Base-by-base conservation (phyloP, 2,888 invertebrate species). In the Leucania comma region DNA sequence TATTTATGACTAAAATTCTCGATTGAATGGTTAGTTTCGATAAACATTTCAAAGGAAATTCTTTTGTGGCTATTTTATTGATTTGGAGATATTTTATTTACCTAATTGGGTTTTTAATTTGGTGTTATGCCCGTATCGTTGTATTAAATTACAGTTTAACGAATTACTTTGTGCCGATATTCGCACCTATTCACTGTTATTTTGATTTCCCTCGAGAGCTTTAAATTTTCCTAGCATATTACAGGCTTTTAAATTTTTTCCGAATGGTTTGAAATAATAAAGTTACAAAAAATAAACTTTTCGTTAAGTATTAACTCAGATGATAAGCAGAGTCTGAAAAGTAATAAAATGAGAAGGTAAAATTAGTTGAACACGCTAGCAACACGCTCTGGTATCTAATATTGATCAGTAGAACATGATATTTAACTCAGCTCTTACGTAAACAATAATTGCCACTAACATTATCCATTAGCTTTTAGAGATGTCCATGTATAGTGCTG, bases 381-480 rank as follows among this genome's bases (percentile, higher is more conserved):
- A 72, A 65, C 61, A 56, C 61, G 29, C 29, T 61, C 26, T 60
- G 59, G 35, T 64, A 67, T 59, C 51, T 54, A 76, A 68, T 83
- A 68, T 71, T 68, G 53, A 75, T 81, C 62, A 63, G 64, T 59
- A 69, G 51, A 66, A 73, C 68, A 72, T 58, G 56, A 68, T 79
- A 83, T 68, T 78, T 75, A 71, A 72, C 71, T 76, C 64, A 57
- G 61, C 75, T 78, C 68, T 77, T 72, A 75, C 32, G 78, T 76
- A 74, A 85, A 83, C 73, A 80, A 71, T 85, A 80, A 72, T 83
- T 70, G 83, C 76, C 80, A 75, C 79, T 79, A 73, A 82, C 77
- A 68, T 72, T 69, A 83, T 84, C 85, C 86, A 84, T 86, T 83
- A 83, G 83, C 85, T 80, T 82, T 86, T 84, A 83, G 83, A 83